Base-by-base conservation (phyloP, 1,140 invertebrate genomes). In the Apis cerana region DNA sequence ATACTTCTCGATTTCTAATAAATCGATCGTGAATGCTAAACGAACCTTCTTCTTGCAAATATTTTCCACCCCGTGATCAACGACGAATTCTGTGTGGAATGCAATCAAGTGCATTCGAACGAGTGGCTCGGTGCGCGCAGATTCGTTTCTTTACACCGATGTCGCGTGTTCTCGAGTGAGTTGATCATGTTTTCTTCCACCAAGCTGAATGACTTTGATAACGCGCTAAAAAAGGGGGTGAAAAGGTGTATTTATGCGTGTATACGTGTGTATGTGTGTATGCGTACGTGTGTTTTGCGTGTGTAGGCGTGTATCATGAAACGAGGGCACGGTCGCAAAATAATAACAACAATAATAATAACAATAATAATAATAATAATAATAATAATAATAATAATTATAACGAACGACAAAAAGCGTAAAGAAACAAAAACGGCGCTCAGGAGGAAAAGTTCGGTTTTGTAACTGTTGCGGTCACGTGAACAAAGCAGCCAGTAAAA, bases 91-190 rank as follows among this genome's bases (percentile, higher is more conserved):
- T 48, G 58, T 75, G 21, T 19, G 17, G 21, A 68, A 62, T 64
- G 75, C 48, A 64, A 56, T 27, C 43, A 68, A 12, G 12, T 78
- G 50, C 50, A 62, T 64, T 68, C 65, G 65, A 85, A 84, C 78
- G 91, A 92, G 93, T 93, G 92, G 93, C 90, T 94, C 93, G 93
- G 93, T 94, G 92, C 93, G 93, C 93, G 90, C 90, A 91, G 86
- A 91, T 92, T 91, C 91, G 91, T 93, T 93, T 93, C 91, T 92
- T 93, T 91, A 92, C 90, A 89, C 88, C 74, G 83, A 80, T 82
- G 61, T 74, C 62, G 80, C 48, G 80, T 52, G 50, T 85, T 76
- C 79, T 75, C 86, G 86, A 75, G 76, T 62, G 75, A 70, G 50
- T 71, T 43, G 80, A 72, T 85, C 85, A 75, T 83, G 80, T 83